Conservation (phyloP, 2,888 invertebrate species). For the Monoplex corrugatus region DNA sequence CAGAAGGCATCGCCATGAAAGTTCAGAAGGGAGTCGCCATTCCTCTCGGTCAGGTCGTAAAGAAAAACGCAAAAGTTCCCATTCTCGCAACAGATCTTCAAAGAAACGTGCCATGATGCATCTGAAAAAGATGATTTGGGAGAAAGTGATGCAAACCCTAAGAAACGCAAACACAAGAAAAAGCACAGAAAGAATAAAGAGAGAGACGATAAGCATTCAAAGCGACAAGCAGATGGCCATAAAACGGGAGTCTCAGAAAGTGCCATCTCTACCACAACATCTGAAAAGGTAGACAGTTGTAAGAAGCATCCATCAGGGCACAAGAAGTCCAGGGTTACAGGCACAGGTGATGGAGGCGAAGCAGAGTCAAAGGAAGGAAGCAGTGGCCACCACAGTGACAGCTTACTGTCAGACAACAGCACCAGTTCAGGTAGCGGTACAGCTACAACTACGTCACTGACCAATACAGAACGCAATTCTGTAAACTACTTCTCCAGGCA, state of each 20-base stretch:
- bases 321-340: slow-evolving; percentile 60
- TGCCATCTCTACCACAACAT: neutral
- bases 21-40: neutral
- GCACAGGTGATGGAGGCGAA: neutral
- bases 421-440: neutral
- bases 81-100: neutral
- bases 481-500: neutral
- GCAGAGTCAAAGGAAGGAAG: neutral
- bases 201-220: slow-evolving; percentile 57
- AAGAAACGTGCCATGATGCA: slow-evolving; percentile 13
- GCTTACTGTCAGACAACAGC: slow-evolving; percentile 35
- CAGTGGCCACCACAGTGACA: slow-evolving; percentile 5
- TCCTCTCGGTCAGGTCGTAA: neutral
- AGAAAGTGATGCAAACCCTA: neutral
- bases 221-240: neutral
- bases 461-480: neutral
- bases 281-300: slow-evolving; percentile 37
- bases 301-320: slow-evolving; percentile 78
- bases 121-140: neutral
- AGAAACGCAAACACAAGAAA: slow-evolving; percentile 51
- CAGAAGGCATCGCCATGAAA: neutral
- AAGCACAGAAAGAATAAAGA: slow-evolving; percentile 47
- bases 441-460: slow-evolving; percentile 10
- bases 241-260: neutral
- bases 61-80: slow-evolving; percentile 27